Conservation (phyloP, 2,797 vertebrate genomes). For the Prionace glauca region DNA sequence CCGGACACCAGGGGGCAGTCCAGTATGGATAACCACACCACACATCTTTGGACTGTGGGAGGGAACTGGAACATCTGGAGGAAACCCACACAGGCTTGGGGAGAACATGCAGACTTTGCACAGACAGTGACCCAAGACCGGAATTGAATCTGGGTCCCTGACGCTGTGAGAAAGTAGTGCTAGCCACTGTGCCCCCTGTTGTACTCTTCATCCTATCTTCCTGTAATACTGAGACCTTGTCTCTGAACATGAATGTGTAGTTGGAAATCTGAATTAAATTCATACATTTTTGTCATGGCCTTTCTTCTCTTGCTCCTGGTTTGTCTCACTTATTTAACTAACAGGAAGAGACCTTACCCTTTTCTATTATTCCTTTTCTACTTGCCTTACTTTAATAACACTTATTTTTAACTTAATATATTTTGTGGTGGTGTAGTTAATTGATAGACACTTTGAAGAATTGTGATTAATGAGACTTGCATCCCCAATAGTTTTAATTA, state of each 20-base stretch:
- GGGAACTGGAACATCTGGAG: too few species aligned
- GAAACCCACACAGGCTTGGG: too few species aligned
- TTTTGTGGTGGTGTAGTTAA: neutral
- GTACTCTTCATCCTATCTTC: neutral
- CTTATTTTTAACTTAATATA: too few species aligned
- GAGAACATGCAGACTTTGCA: too few species aligned
- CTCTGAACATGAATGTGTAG: neutral
- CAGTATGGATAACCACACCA: too few species aligned
- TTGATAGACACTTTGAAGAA: neutral
- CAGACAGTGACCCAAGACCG: too few species aligned
- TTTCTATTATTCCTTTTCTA: neutral
- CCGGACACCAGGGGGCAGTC: too few species aligned
- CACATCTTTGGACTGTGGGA: too few species aligned
- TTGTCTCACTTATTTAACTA: neutral
- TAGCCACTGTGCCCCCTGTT: too few species aligned
- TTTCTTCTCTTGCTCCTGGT: neutral
- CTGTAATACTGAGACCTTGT: neutral
- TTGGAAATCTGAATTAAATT: neutral
- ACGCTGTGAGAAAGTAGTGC: too few species aligned
- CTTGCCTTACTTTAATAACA: too few species aligned
- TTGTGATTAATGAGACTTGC: neutral
- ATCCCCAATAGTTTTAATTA: neutral
- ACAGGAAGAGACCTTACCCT: neutral
- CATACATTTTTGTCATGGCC: neutral
- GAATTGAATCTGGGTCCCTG: too few species aligned